These are phyloP conservation scores for Synanthedon tipuliformis DNA, from an alignment of 2,888 invertebrate species.

Conservation along the genomic window DNA sequence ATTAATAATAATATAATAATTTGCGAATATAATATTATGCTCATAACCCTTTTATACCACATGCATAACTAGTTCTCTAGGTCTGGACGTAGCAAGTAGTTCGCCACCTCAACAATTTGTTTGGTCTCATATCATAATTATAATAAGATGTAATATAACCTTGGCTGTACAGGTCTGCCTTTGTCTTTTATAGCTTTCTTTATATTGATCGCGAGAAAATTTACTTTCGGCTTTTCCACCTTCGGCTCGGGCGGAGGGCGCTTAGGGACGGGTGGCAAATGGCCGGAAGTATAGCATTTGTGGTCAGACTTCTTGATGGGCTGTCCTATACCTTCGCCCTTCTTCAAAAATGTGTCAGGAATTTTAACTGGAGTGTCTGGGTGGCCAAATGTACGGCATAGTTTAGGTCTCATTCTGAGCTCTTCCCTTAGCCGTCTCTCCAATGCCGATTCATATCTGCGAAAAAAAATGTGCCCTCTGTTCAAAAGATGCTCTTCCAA, in stretches of 20 bases:
- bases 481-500: not conserved
- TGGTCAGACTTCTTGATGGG: constrained; percentile 47
- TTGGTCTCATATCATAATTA: too few species aligned
- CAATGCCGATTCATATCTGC: constrained; percentile 65
- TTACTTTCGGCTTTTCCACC: constrained; percentile 41
- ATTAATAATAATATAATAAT: too few species aligned
- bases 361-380: constrained; percentile 71
- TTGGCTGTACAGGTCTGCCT: constrained; percentile 66
- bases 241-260: constrained; percentile 37
- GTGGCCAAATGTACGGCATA: constrained; percentile 75
- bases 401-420: constrained; percentile 43
- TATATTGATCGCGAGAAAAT: constrained; percentile 74
- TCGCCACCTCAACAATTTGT: too few species aligned
- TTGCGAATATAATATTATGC: too few species aligned
- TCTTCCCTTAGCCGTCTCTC: constrained; percentile 52
- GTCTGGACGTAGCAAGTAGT: too few species aligned
- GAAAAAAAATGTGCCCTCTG: not conserved
- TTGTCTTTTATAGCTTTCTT: constrained; percentile 64
- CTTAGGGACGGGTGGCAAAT: constrained; percentile 60
- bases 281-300: constrained; percentile 39
- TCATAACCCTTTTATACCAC: too few species aligned
- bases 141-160: constrained; percentile 18
- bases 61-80: too few species aligned
- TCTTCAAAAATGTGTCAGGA: constrained; percentile 74
- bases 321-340: constrained; percentile 65